Base-by-base conservation (phyloP, 2,888 invertebrate species). In the Drosophila hawaiiensis region DNA sequence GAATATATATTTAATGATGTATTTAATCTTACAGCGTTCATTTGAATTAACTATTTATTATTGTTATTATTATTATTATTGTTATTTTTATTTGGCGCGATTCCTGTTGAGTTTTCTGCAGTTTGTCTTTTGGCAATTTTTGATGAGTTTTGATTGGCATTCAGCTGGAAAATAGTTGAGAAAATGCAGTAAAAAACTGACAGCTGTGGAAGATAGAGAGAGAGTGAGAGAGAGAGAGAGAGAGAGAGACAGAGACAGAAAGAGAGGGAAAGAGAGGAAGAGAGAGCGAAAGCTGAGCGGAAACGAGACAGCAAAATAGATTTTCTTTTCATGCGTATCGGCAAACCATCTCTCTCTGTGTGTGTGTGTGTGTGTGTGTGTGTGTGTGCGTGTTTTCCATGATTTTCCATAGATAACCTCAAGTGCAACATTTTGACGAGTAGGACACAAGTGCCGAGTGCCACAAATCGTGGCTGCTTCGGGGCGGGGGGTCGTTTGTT, bases 351-450 rank as follows among this genome's bases (percentile, higher is more conserved):
- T 31, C 9, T 43, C 33, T 65, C 66, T 5, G 33, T 50, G 49
- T 9, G 31, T 31, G 31, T 31, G 31, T 9, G 9, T 31, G 31
- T 31, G 31, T 31, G 31, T 9, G 31, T 9, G 31, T 55, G 7
- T 53, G 43, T 29, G 66, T 43, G n/a, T 43, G 37, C 65, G 68
- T 12, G 33, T 53, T 29, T 7, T 29, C 29, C 29, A 29, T 29
- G 89, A 77, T 87, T 87, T 80, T 74, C 59, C 87, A 62, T 29
- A 71, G 88, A 84, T 89, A 84, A 77, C 87, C 84, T 89, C 84
- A 86, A 84, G 89, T 87, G 89, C 82, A 86, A 76, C 67, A 67
- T 41, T 68, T 73, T 67, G 79, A 76, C 73, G 79, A 68, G 47
- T 47, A 47, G 69, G 60, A 67, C 69, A 52, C 60, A 80, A 78